Evolutionary conservation across 2,888 invertebrate genomes (phyloP).

Genomic region (Furcula furcula): DNA sequence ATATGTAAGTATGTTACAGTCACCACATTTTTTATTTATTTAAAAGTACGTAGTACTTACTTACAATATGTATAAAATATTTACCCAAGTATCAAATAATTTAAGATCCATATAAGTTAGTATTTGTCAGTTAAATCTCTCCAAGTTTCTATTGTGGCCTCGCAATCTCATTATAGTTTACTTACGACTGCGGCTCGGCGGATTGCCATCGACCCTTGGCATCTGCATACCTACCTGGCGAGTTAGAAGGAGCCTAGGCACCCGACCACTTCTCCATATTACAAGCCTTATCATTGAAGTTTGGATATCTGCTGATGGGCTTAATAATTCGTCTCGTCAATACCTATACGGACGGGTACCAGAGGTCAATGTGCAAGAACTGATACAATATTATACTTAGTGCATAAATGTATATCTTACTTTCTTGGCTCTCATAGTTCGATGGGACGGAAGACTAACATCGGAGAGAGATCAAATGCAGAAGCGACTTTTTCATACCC

Average conservation of each 20-base stretch:
- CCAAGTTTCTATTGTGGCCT: slow-evolving; percentile 19
- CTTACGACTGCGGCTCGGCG: slow-evolving; percentile 20
- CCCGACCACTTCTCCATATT: not conserved
- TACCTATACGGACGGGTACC: no score
- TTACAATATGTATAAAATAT: no score
- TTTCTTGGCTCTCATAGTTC: no score
- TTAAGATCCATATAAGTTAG: slow-evolving; percentile 16
- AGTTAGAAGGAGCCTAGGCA: not conserved
- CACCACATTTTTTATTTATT: no score
- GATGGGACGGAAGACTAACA: no score
- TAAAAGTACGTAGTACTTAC: not conserved
- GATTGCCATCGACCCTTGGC: slow-evolving; percentile 11
- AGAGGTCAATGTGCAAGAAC: no score
- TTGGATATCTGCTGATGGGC: not conserved
- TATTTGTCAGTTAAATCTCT: slow-evolving; percentile 20
- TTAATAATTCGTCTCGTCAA: no score
- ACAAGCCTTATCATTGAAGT: not conserved
- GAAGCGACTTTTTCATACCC: no score
- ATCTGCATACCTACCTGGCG: not conserved
- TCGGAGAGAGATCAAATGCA: no score
- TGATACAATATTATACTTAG: no score
- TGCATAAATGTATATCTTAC: no score
- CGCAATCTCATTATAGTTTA: slow-evolving; percentile 32
- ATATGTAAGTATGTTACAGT: no score
- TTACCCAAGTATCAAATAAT: slow-evolving; percentile 8